Base-by-base conservation (phyloP, 2,888 invertebrate species). In the Sceliomorpha sp. region DNA sequence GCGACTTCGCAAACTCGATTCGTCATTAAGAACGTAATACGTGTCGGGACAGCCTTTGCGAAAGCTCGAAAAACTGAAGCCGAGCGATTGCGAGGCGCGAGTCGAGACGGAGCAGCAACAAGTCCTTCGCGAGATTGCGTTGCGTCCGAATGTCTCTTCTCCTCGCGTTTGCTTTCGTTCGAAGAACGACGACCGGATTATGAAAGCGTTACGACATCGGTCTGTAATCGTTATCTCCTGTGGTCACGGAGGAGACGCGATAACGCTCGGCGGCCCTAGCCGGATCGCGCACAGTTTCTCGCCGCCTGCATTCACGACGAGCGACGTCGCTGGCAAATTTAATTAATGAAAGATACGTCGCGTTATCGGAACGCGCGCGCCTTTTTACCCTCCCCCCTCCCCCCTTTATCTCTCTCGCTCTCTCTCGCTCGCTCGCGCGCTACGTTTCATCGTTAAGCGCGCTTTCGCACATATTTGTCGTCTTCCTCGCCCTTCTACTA, bases 401-500 rank as follows among this genome's bases (percentile, higher is more conserved):
- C n/a, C n/a, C n/a, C n/a, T n/a, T n/a, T n/a, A n/a, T n/a, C 44
- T n/a, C 12, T 9, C 24, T 20, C 20, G 5, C 20, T 8, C 13
- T 32, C 31, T 13, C 17, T 20, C n/a, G n/a, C n/a, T n/a, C n/a
- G n/a, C n/a, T n/a, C n/a, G n/a, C n/a, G n/a, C n/a, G n/a, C 34
- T 53, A 27, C 48, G 14, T 29, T 53, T 58, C 42, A 44, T 32
- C 36, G 58, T 56, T n/a, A n/a, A n/a, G n/a, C n/a, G 8, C 29
- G 60, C 58, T 53, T 48, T 29, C 48, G 48, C 51, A 71, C 59
- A 59, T 58, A 60, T 67, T 69, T 62, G 62, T 69, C 51, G 56
- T 58, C 29, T 36, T 40, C 36, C 36, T 70, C 59, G 44, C 44
- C 14, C 17, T 53, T 20, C 29, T 45, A n/a, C n/a, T n/a, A n/a